Conservation (phyloP, 2,797 vertebrate genomes). For the Enteromius mattozi region DNA sequence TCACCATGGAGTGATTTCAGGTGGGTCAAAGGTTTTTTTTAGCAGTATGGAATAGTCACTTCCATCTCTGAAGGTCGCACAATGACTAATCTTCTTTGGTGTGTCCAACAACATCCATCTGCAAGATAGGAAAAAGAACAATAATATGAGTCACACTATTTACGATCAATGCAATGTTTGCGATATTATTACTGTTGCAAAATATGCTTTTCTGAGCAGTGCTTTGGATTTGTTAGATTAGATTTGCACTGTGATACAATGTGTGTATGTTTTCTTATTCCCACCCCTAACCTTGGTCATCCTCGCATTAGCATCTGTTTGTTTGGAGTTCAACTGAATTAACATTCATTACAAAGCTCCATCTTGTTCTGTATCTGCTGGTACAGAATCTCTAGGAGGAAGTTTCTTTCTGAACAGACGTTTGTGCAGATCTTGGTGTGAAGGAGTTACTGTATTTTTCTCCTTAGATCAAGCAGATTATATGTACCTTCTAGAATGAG, state of each 20-base stretch:
- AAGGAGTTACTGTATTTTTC: background rate
- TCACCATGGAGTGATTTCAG: conserved; percentile 9
- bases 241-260: conserved; percentile 8
- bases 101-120: conserved; percentile 53
- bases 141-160: conserved; percentile 26
- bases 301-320: conserved; percentile 56
- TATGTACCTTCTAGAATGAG: conserved; percentile 1
- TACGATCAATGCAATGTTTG: background rate
- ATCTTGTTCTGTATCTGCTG: conserved; percentile 14
- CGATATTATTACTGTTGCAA: background rate
- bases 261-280: background rate
- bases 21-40: conserved; percentile 23
- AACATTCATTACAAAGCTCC: conserved; percentile 18
- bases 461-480: conserved; percentile 9
- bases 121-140: conserved; percentile 43
- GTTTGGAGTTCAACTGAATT: conserved; percentile 19
- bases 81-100: conserved; percentile 49
- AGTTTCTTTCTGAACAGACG: background rate
- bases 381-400: background rate
- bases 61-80: conserved; percentile 44
- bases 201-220: background rate
- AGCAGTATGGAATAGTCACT: conserved; percentile 37
- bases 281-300: conserved; percentile 45
- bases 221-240: background rate
- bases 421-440: conserved; percentile 9